Conservation (phyloP, 2,888 invertebrate species). For the Willowsia nigromaculata region DNA sequence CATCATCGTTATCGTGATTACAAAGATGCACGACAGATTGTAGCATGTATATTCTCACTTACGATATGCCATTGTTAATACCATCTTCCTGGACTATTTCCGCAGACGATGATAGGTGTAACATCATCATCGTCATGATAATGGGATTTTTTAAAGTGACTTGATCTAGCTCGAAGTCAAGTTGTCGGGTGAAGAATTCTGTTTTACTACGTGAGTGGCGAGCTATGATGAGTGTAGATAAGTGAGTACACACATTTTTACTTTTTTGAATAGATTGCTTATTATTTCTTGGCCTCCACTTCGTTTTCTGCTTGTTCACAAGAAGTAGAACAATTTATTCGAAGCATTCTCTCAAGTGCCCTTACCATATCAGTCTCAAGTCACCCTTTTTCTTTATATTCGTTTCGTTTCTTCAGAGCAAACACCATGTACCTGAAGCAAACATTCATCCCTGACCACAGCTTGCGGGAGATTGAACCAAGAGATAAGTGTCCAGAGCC, state of each 20-base stretch:
- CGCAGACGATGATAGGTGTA: neutral
- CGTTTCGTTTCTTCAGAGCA: neutral
- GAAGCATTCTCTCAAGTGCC: slow-evolving; percentile 16
- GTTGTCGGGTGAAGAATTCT: neutral
- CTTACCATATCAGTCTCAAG: slow-evolving; percentile 2
- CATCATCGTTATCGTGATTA: neutral
- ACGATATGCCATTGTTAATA: neutral
- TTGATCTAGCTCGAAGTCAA: neutral
- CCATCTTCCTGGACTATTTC: slow-evolving; percentile 22
- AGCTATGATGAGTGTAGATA: neutral
- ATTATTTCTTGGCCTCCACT: neutral
- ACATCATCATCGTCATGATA: neutral
- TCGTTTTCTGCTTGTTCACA: too few species aligned
- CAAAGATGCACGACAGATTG: neutral
- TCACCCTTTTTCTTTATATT: slow-evolving; percentile 1
- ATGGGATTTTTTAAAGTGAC: slow-evolving; percentile 21
- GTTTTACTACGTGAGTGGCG: neutral
- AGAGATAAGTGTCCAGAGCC: too few species aligned
- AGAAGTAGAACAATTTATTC: slow-evolving; percentile 28
- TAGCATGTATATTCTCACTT: neutral
- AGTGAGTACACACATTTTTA: slow-evolving; percentile 23
- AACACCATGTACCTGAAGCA: neutral
- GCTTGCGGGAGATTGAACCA: too few species aligned
- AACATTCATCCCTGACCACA: neutral
- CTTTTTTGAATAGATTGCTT: slow-evolving; percentile 55